Percentiles rank a stretch among this genome's conserved stretches.
phyloP scores from a whole-genome alignment of 1,140 invertebrate genomes.

The Aphaenogaster rudis region DNA sequence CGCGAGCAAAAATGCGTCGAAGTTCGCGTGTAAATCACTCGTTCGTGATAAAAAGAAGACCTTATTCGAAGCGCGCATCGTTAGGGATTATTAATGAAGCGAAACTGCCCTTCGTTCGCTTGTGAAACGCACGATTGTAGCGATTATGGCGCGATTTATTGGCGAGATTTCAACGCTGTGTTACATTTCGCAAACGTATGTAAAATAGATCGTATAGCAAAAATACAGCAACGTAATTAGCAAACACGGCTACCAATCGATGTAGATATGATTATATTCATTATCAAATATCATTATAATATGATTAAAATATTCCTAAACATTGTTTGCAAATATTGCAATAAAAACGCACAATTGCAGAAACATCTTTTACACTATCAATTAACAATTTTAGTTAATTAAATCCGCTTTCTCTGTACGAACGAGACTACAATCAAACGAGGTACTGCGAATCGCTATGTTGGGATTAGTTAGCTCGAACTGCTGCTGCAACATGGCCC shows the following conservation, averaged over 20 bases:
- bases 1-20: neutral
- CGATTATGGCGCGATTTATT: neutral
- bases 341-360: too few species aligned
- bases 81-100: slow-evolving; percentile 30
- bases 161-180: neutral
- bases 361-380: neutral
- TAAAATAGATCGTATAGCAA: neutral
- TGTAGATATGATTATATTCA: neutral
- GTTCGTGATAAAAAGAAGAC: neutral
- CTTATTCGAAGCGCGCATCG: neutral
- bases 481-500: slow-evolving; percentile 50
- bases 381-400: slow-evolving; percentile 20
- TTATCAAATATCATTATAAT: neutral
- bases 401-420: neutral
- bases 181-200: neutral
- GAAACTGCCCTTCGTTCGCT: neutral
- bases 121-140: neutral
- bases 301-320: slow-evolving; percentile 5
- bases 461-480: slow-evolving; percentile 57
- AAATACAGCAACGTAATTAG: neutral
- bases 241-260: neutral
- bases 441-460: slow-evolving; percentile 18
- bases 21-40: neutral
- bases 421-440: slow-evolving; percentile 10
- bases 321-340: neutral